Evolutionary conservation across 2,888 invertebrate species (phyloP), one percentile per base, ranked within the genome.

Genomic region (Leucophenga montana): DNA sequence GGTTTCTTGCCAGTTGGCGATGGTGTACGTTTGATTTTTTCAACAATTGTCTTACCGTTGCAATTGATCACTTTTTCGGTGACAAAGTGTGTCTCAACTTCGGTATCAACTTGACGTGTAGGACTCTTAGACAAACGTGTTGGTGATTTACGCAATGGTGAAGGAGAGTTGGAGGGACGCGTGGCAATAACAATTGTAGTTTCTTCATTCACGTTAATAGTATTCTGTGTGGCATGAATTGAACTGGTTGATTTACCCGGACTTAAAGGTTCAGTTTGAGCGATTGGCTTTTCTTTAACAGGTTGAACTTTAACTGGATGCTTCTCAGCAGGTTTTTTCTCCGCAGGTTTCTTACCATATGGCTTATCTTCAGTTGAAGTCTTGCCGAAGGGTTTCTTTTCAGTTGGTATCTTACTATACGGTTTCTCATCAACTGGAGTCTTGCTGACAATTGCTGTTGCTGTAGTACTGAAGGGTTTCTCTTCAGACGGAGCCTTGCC

Each of bases 61-160:
- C 78, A 84, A 50, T 76, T 75, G 13, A 80, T 82, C 3, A 78
- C 71, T 66, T 79, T 85, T 39, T 85, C 83, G 16, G 83, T 76
- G 0, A 84, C 71, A 64, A 72, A 84, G 31, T 74, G 73, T 0
- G 67, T 67, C 18, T 77, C 79, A 0, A 69, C 66, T 27, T 73
- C 13, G n/a, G 44, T 8, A 6, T 71, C 73, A 6, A 72, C 65
- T 5, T 70, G 69, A 2, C 69, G 18, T 53, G 59, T 65, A 18
- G 67, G 65, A 39, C 13, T 74, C 71, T 31, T 66, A 74, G 13
- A 67, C 6, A 75, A 62, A 1, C 75, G 71, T 8, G 77, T 57
- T 20, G 78, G 72, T 9, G 80, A 69, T 13, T 59, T 62, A 54
- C 68, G 65, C 31, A 53, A 9, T 4, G 67, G 57, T 44, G 33